Base-by-base conservation (phyloP, 2,888 invertebrate species). In the Agrochola macilenta region DNA sequence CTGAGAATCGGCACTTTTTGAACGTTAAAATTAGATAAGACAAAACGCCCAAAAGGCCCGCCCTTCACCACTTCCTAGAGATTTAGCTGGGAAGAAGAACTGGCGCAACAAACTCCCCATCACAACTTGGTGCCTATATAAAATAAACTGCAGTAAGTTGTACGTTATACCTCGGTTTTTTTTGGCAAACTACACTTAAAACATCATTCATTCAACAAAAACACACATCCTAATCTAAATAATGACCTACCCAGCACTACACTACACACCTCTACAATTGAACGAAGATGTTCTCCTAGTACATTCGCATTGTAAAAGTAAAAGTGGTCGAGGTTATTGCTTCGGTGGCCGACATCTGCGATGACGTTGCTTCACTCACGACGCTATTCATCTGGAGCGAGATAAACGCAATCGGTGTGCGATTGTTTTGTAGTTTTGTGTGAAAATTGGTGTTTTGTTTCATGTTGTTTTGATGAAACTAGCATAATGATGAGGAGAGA, bases 261-360 rank as follows among this genome's bases (percentile, higher is more conserved):
- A 52, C 5, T 5, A 64, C n/a, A 76, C 49, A 20, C 14, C 12
- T 17, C 57, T 17, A 65, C 68, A 81, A 79, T 69, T 54, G 60
- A 69, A 81, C 75, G 81, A 84, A 80, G 88, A 87, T 74, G 81
- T 58, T 78, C 69, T 54, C 20, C 58, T 64, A 39, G 86, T 82
- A 84, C 81, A 69, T 85, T 79, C 72, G 84, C 76, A 76, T 69
- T 78, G 87, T 82, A 90, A 93, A 94, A 93, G 93, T 93, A 93
- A 93, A 93, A 93, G 93, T 93, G 81, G 35, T 78, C 84, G 91
- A 90, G 91, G 92, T 92, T 91, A 87, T 91, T 92, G 91, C 91
- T 92, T 90, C 91, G 88, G 83, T 91, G 91, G 91, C 92, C 91
- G 92, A 93, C 88, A 91, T 93, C 88, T 83, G 89, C 79, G 85